Evolutionary conservation across 2,797 vertebrate species (phyloP), one percentile per base, ranked within the genome.

Genomic region (Tenualosa ilisha): DNA sequence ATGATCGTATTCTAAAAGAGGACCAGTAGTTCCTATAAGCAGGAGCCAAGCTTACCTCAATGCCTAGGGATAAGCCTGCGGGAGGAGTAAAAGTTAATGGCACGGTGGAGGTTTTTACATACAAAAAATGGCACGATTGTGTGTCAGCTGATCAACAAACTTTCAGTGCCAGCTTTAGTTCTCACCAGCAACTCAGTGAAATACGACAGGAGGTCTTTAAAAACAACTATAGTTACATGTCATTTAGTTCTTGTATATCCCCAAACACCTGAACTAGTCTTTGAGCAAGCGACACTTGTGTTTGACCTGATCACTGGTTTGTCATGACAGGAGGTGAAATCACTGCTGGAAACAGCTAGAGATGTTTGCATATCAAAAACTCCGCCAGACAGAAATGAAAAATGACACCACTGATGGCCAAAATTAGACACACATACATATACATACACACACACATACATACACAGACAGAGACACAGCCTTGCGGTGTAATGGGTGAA

Each of bases 101-200:
- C 72, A 51, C n/a, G 72, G 65, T 54, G 68, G 46, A 75, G 72
- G 68, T 54, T 8, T 49, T 54, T 68, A 75, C 50, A 7, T 53
- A 84, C 65, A 53, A 65, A 68, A 68, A 84, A 43, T 79, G 83
- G 31, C 20, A 79, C 24, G 46, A 72, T 6, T 51, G 22, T 31
- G 40, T 43, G 5, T 79, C 46, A 79, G 72, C 72, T 43, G 72
- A 46, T 79, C 72, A 46, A 46, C 72, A 79, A 46, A 79, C 37
- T 79, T 79, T 37, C 22, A 31, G 51, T 56, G 51, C 50, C 50
- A 53, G 46, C n/a, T 79, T 5, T 2, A 40, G 31, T 5, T 17
- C 13, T 31, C 6, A 6, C 56, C 8, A 24, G n/a, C 22, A 61
- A 61, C 59, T 24, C 6, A n/a, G n/a, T 24, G 22, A 24, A 61